Conservation (phyloP, 2,888 invertebrate genomes). For the Heliconius sara region DNA sequence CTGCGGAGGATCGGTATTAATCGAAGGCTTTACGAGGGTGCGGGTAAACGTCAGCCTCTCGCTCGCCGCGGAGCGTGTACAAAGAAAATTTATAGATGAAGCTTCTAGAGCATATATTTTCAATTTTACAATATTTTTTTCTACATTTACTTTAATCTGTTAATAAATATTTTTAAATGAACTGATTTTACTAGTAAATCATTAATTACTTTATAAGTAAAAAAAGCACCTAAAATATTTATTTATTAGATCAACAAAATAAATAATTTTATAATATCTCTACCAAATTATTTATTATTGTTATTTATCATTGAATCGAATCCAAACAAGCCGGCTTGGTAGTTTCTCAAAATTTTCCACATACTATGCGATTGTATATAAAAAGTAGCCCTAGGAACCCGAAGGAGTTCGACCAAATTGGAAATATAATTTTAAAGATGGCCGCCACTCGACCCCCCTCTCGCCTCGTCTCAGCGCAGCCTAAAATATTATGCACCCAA, state of each 20-base stretch:
- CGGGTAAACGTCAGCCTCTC: constrained; percentile 62
- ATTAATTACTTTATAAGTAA: too few species aligned
- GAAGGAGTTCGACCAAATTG: constrained; percentile 78
- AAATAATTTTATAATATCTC: background rate
- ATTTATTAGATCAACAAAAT: background rate
- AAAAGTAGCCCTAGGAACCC: constrained; percentile 67
- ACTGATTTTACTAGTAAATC: background rate
- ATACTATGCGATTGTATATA: constrained; percentile 56
- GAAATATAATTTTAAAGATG: constrained; percentile 84
- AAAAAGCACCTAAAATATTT: background rate
- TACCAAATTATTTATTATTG: background rate
- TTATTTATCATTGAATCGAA: too few species aligned
- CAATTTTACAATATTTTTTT: background rate
- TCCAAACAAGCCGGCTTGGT: background rate
- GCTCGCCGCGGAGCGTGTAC: constrained; percentile 29
- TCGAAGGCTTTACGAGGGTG: constrained; percentile 78
- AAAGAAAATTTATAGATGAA: constrained; percentile 37
- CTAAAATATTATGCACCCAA: constrained; percentile 85
- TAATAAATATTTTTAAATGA: background rate
- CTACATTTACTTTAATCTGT: background rate
- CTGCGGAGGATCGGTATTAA: constrained; percentile 71
- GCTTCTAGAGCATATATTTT: constrained; percentile 13
- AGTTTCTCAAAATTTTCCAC: constrained; percentile 51
- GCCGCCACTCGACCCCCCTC: constrained; percentile 72
- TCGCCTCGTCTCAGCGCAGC: constrained; percentile 72